These are phyloP conservation scores for Tanytarsus gracilentus DNA, from an alignment of 2,888 invertebrate genomes.

Conservation along the genomic window DNA sequence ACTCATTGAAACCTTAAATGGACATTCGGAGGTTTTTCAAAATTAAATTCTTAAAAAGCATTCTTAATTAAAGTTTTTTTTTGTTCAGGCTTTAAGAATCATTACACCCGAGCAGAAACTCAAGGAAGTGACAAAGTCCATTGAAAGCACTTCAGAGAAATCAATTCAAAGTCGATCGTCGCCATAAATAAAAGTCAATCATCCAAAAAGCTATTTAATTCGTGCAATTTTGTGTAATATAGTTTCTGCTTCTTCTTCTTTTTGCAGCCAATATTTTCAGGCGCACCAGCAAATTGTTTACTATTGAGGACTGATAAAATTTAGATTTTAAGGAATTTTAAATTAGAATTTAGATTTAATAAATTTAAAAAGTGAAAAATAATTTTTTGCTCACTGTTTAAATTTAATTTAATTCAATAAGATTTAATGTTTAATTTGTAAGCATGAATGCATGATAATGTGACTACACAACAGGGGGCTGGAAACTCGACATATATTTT, in stretches of 20 bases:
- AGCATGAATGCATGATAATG: too few species aligned
- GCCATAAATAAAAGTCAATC: not conserved
- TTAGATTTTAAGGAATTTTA: too few species aligned
- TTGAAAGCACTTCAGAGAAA: slow-evolving; percentile 7
- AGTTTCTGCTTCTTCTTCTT: slow-evolving; percentile 2
- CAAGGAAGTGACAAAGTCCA: slow-evolving; percentile 14
- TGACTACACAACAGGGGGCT: too few species aligned
- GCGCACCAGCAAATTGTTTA: too few species aligned
- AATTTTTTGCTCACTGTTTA: too few species aligned
- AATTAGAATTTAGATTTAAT: too few species aligned
- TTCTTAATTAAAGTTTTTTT: slow-evolving; percentile 4
- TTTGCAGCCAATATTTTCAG: too few species aligned
- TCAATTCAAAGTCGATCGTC: not conserved
- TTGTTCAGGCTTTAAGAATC: slow-evolving; percentile 37
- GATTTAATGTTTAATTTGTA: too few species aligned
- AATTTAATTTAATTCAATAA: too few species aligned
- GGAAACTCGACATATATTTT: too few species aligned
- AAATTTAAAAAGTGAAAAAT: too few species aligned
- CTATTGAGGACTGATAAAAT: too few species aligned
- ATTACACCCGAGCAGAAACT: slow-evolving; percentile 34
- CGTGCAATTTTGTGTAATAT: not conserved
- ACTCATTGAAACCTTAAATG: slow-evolving; percentile 50
- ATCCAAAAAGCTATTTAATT: not conserved
- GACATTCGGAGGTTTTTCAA: slow-evolving; percentile 54
- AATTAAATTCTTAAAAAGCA: slow-evolving; percentile 26